These are phyloP conservation scores for Druon quercuslanigerum DNA, from an alignment of 1,140 invertebrate species.

Conservation along the genomic window DNA sequence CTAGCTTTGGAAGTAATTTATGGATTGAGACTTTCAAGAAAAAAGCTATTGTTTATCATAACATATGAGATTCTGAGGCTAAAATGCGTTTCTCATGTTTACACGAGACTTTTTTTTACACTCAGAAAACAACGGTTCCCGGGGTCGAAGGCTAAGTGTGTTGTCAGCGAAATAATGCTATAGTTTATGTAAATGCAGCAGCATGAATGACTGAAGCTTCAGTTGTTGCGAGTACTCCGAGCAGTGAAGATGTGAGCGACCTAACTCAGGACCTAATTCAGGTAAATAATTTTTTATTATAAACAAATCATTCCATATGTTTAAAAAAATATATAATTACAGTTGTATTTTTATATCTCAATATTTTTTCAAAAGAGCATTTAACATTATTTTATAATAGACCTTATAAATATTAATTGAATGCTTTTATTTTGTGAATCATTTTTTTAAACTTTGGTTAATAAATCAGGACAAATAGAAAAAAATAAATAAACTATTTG, in stretches of 20 bases:
- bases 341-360: not conserved
- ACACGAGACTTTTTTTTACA: slow-evolving; percentile 8
- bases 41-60: not conserved
- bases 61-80: not conserved
- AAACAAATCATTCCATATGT: not conserved
- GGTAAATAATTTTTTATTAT: slow-evolving; percentile 16
- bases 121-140: slow-evolving; percentile 4
- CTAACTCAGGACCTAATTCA: not conserved
- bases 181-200: slow-evolving; percentile 19
- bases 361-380: too few relatives aligned
- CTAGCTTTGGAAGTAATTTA: not conserved
- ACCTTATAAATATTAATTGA: too few relatives aligned
- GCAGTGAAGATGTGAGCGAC: slow-evolving; percentile 48
- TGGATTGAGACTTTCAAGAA: not conserved
- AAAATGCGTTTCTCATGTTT: slow-evolving; percentile 13
- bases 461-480: too few relatives aligned
- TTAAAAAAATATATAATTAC: not conserved
- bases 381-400: too few relatives aligned
- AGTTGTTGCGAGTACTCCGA: slow-evolving; percentile 58
- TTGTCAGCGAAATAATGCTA: slow-evolving; percentile 48
- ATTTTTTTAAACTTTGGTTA: too few relatives aligned
- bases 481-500: too few relatives aligned
- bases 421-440: too few relatives aligned
- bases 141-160: slow-evolving; percentile 47
- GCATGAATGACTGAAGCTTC: slow-evolving; percentile 42